A percentile compares a stretch with the other conserved stretches of the same genome.
phyloP scores from a whole-genome alignment of 2,888 invertebrate species.

The Anarsia innoxiella region DNA sequence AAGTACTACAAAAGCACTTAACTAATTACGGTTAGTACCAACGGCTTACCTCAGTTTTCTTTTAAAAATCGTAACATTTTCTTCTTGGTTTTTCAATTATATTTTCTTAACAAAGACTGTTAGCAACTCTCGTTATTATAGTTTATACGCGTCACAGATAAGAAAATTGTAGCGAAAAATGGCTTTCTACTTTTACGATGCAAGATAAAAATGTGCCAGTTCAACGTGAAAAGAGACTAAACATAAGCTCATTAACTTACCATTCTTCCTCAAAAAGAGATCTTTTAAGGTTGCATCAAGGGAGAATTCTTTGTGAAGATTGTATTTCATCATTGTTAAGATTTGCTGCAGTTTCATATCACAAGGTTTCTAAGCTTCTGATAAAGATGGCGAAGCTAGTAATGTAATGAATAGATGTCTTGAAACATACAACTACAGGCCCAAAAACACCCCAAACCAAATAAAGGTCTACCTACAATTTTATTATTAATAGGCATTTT shows the following conservation, averaged over 20 bases:
- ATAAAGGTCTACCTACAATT: neutral
- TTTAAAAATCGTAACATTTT: neutral
- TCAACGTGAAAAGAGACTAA: slow-evolving; percentile 44
- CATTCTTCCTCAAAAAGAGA: slow-evolving; percentile 32
- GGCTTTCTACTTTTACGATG: too few relatives aligned
- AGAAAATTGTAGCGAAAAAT: slow-evolving; percentile 38
- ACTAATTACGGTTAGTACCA: too few relatives aligned
- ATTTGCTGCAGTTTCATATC: too few relatives aligned
- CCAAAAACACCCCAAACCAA: too few relatives aligned
- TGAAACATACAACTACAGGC: too few relatives aligned
- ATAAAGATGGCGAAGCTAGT: too few relatives aligned
- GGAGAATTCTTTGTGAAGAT: slow-evolving; percentile 21
- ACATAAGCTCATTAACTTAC: slow-evolving; percentile 58
- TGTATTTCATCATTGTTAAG: slow-evolving; percentile 5
- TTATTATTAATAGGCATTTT: slow-evolving; percentile 7
- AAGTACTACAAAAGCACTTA: too few relatives aligned
- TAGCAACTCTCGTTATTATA: slow-evolving; percentile 36
- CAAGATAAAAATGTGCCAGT: slow-evolving; percentile 51
- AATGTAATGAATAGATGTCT: too few relatives aligned
- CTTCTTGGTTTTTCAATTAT: slow-evolving; percentile 16
- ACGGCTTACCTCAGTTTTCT: too few relatives aligned
- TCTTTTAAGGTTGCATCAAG: slow-evolving; percentile 29
- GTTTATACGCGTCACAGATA: slow-evolving; percentile 37
- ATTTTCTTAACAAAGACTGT: slow-evolving; percentile 36
- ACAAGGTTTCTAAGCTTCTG: too few relatives aligned